Percentiles rank a stretch among this genome's conserved stretches.
Conservation (phyloP, 2,888 invertebrate species). For the Chloroclysta siterata region DNA sequence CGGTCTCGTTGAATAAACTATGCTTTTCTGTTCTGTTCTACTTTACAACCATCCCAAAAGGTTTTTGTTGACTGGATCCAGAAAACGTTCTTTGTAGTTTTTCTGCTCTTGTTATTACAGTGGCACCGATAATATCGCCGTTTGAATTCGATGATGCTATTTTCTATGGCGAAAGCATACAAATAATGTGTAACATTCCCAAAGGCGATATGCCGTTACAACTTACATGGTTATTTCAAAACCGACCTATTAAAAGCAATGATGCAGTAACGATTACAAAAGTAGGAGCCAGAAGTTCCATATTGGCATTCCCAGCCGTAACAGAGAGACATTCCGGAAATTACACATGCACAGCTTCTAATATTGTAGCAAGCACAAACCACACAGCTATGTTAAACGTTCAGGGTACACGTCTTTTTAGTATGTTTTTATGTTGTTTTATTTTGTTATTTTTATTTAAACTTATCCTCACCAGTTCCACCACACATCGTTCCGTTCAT, state of each 20-base stretch:
- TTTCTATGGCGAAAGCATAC: slow-evolving; percentile 85
- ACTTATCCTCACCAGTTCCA: slow-evolving; percentile 77
- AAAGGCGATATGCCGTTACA: slow-evolving; percentile 90
- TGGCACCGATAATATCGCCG: slow-evolving; percentile 85
- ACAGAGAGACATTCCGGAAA: slow-evolving; percentile 89
- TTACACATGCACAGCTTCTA: slow-evolving; percentile 90
- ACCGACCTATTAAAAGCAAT: slow-evolving; percentile 72
- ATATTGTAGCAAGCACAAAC: slow-evolving; percentile 87
- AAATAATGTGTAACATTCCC: slow-evolving; percentile 83
- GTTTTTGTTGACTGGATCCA: slow-evolving; percentile 20
- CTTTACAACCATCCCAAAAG: slow-evolving; percentile 42
- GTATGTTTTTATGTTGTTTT: slow-evolving; percentile 52
- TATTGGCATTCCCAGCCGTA: slow-evolving; percentile 87
- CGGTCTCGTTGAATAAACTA: slow-evolving; percentile 61
- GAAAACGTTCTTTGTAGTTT: slow-evolving; percentile 15
- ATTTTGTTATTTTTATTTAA: slow-evolving; percentile 52
- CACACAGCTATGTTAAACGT: slow-evolving; percentile 87
- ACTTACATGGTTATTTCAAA: slow-evolving; percentile 89
- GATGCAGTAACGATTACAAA: slow-evolving; percentile 81
- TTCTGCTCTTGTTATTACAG: slow-evolving; percentile 65
- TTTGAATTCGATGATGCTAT: slow-evolving; percentile 85
- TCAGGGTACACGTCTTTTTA: slow-evolving; percentile 83
- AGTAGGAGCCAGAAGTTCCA: slow-evolving; percentile 86
- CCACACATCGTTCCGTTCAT: slow-evolving; percentile 87
- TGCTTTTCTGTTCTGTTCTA: slow-evolving; percentile 63